phyloP scores from a whole-genome alignment of 2,888 invertebrate genomes.

The Cephus pygmeus region DNA sequence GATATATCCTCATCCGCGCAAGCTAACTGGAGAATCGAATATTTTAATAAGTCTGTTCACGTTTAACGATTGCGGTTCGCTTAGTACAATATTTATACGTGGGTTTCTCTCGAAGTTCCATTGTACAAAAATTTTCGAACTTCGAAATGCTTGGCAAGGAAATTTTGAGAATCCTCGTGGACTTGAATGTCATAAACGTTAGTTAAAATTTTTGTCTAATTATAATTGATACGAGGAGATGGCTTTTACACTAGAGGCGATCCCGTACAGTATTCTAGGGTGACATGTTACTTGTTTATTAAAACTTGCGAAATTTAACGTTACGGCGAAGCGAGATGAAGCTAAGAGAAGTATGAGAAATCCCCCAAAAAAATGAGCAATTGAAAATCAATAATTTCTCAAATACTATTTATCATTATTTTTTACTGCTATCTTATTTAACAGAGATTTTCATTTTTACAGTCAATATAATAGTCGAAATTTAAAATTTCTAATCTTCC shows the following conservation, averaged over 20 bases:
- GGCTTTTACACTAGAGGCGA: not conserved
- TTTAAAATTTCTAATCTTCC: not conserved
- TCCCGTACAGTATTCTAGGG: conserved; percentile 16
- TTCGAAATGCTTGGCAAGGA: not conserved
- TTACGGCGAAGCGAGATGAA: not conserved
- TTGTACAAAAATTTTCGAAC: not conserved
- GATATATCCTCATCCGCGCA: not conserved
- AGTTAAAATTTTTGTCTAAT: conserved; percentile 8
- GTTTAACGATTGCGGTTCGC: not conserved
- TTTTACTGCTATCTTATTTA: not conserved
- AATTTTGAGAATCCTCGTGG: not conserved
- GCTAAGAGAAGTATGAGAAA: not conserved
- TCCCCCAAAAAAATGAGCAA: not conserved
- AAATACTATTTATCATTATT: not conserved
- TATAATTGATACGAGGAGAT: conserved; percentile 13
- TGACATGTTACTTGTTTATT: conserved; percentile 1
- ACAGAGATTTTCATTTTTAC: conserved; percentile 10
- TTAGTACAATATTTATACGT: no score
- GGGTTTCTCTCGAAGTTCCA: not conserved
- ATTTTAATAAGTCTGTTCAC: not conserved
- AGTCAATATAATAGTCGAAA: not conserved
- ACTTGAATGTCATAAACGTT: not conserved
- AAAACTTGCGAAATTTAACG: not conserved
- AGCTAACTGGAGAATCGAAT: not conserved
- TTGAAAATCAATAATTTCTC: not conserved